Evolutionary conservation across 2,113 vertebrate species (phyloP).

Genomic region (Micronisus gabar): DNA sequence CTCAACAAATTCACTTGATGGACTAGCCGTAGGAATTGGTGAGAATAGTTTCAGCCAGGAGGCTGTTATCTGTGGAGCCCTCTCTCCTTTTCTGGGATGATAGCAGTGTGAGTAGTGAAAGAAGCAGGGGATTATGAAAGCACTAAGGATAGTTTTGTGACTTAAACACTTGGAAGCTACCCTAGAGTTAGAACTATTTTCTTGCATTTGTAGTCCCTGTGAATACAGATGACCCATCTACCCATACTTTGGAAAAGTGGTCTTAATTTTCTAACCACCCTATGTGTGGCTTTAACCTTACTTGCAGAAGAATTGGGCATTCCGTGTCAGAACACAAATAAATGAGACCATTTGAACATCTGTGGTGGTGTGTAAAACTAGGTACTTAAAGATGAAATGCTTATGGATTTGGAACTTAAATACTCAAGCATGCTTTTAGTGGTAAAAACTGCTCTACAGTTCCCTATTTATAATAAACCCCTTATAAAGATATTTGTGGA

Average conservation of each 20-base stretch:
- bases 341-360: neutral
- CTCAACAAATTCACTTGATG: too few species aligned
- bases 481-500: neutral
- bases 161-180: neutral
- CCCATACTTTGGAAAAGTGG: neutral
- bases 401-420: neutral
- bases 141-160: neutral
- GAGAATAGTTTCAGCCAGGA: neutral
- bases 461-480: neutral
- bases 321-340: neutral
- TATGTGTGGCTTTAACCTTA: neutral
- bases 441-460: neutral
- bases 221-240: neutral
- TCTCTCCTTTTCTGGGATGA: neutral
- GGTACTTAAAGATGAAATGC: neutral
- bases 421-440: neutral
- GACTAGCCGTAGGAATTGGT: too few species aligned
- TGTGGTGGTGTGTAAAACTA: neutral
- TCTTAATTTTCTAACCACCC: neutral
- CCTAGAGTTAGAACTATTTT: neutral
- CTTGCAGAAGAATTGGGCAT: neutral
- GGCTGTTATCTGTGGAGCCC: neutral
- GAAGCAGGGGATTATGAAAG: neutral
- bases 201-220: neutral
- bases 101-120: neutral